phyloP scores from a whole-genome alignment of 2,888 invertebrate species.

The Phaedon cochleariae region DNA sequence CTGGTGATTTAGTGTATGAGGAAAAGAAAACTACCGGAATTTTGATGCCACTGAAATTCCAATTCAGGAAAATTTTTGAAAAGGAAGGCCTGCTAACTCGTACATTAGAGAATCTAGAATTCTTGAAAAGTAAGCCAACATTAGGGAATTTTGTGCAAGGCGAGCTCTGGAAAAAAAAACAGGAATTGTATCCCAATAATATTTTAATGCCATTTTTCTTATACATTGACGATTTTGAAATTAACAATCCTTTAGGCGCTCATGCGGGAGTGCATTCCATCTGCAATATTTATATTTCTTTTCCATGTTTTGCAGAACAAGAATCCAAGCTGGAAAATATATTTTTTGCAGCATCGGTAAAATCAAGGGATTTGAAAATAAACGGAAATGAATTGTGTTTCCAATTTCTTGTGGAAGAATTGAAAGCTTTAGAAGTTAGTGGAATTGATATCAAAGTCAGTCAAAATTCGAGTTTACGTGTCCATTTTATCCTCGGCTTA shows the following conservation, averaged over 20 bases:
- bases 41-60: conserved; percentile 45
- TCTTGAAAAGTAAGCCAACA: background rate
- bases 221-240: conserved; percentile 46
- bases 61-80: conserved; percentile 25
- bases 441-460: conserved; percentile 30
- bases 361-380: conserved; percentile 39
- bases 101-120: conserved; percentile 9
- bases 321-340: conserved; percentile 41
- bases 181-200: conserved; percentile 36
- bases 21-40: conserved; percentile 54
- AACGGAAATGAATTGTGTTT: conserved; percentile 27
- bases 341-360: conserved; percentile 38
- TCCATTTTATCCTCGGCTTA: conserved; percentile 38
- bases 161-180: conserved; percentile 42
- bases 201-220: conserved; percentile 40
- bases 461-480: conserved; percentile 8
- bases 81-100: conserved; percentile 9
- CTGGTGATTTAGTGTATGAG: background rate
- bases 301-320: conserved; percentile 40
- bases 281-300: conserved; percentile 43
- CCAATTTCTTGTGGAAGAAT: conserved; percentile 24
- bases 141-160: conserved; percentile 41
- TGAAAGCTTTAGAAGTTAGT: conserved; percentile 31
- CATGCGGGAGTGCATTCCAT: conserved; percentile 37
- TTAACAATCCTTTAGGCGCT: conserved; percentile 46